Conservation (phyloP, 2,797 vertebrate species). For the Clarias pachynema region DNA sequence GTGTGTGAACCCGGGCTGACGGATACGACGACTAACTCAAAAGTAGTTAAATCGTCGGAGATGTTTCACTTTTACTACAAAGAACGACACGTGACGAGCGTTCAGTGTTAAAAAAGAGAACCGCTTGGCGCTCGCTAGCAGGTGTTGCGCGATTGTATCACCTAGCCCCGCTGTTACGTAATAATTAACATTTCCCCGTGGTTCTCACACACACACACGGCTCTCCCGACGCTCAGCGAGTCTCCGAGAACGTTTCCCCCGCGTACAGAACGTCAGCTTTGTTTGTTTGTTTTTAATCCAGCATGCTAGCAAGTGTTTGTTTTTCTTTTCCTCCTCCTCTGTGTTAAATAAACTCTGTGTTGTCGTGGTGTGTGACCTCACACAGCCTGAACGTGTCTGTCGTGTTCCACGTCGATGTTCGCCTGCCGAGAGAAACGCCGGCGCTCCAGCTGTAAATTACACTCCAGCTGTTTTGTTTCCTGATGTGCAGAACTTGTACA, state of each 20-base stretch:
- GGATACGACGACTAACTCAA: not conserved
- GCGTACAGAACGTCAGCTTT: slow-evolving; percentile 37
- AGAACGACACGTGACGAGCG: no score
- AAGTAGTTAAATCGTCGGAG: no score
- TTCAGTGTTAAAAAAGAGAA: no score
- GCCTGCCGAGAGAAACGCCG: slow-evolving; percentile 72
- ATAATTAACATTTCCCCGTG: no score
- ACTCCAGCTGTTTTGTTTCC: slow-evolving; percentile 71
- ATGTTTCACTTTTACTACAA: no score
- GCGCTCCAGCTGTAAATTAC: slow-evolving; percentile 74
- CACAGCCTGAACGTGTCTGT: slow-evolving; percentile 73
- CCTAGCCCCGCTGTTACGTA: no score
- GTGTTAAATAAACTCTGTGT: not conserved
- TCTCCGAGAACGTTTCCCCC: slow-evolving; percentile 19
- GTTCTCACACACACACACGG: not conserved
- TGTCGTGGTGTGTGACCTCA: slow-evolving; percentile 65
- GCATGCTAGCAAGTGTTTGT: slow-evolving; percentile 66
- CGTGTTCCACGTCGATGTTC: slow-evolving; percentile 63
- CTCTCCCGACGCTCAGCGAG: slow-evolving; percentile 9
- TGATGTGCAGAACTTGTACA: slow-evolving; percentile 76
- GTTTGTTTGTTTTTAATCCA: slow-evolving; percentile 54
- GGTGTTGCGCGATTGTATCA: no score
- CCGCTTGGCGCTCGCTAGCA: no score
- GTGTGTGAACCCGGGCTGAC: not conserved
- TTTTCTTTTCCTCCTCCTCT: not conserved